Percentiles rank a stretch among this genome's conserved stretches.
Evolutionary conservation across 2,888 invertebrate genomes (phyloP).

Genomic region (Watsonalla cultraria): DNA sequence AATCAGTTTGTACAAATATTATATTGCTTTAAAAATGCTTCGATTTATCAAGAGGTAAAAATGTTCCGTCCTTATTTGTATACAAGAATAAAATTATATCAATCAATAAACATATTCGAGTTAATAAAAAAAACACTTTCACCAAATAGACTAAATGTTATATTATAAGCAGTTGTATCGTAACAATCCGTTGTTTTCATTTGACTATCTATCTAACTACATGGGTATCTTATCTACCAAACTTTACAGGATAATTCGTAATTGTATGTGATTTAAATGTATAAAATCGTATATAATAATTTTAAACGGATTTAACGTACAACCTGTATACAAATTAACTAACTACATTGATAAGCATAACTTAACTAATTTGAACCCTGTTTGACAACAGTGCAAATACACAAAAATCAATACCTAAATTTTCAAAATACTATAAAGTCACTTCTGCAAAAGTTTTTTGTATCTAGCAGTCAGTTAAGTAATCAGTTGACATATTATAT

Average conservation of each 20-base stretch:
- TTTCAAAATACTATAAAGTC: conserved; percentile 20
- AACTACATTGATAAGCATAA: neutral
- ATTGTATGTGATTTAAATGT: too few relatives aligned
- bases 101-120: conserved; percentile 2
- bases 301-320: too few relatives aligned
- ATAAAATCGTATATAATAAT: too few relatives aligned
- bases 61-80: neutral
- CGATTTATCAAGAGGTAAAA: too few relatives aligned
- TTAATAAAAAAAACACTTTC: conserved; percentile 11
- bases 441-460: conserved; percentile 6
- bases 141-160: conserved; percentile 14
- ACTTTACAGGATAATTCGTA: too few relatives aligned
- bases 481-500: conserved; percentile 5
- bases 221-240: too few relatives aligned
- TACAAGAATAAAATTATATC: neutral
- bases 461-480: neutral
- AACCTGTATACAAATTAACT: too few relatives aligned
- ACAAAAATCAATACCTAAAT: neutral
- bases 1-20: neutral
- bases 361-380: neutral
- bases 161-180: conserved; percentile 9
- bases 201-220: neutral
- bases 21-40: too few relatives aligned
- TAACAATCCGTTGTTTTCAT: neutral
- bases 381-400: neutral